Base-by-base conservation (phyloP, 2,797 vertebrate genomes). In the Sebastes glaucus region DNA sequence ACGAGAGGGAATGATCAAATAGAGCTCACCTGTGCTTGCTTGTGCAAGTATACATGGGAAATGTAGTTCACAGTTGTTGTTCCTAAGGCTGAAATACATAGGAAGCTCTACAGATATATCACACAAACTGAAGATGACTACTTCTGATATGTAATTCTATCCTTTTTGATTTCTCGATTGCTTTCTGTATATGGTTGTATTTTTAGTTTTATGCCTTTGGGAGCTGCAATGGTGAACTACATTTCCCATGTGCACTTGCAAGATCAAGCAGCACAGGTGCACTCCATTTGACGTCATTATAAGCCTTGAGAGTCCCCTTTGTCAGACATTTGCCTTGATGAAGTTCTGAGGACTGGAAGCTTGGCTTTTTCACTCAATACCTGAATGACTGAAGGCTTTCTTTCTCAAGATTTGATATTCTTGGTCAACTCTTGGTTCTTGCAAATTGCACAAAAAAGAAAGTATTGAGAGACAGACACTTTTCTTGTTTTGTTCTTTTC, bases 241-340 rank as follows among this genome's bases (percentile, higher is more conserved):
- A 71, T 71, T 83, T 83, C 74, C 75, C 71, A 76, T 25, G 71
- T n/a, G 63, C 2, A 6, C 67, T 60, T 75, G 78, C 60, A 46
- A 30, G 61, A 18, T 49, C 25, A 30, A 7, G n/a, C 59, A 22
- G 18, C 59, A 11, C 81, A 71, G 71, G 62, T 78, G 71, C 6
- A 22, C 6, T 68, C 55, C 3, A 5, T 63, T 30, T 55, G 38
- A 33, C 1, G 22, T 83, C 71, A 65, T 69, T 60, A 69, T 56
- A 35, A 65, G 23, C 16, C 22, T 13, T 23, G 67, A 67, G 46
- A 14, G 46, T 53, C 11, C 16, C 1, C 25, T 55, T 65, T 18
- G 52, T 35, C 33, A 73, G 32, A 53, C 77, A 25, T 61, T 65
- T 73, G 38, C 8, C 27, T 23, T 7, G 76, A 33, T 75, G 33